A percentile compares a stretch with the other conserved stretches of the same genome.
Evolutionary conservation across 2,113 vertebrate genomes (phyloP).

Genomic region (Glaucidium brasilianum): DNA sequence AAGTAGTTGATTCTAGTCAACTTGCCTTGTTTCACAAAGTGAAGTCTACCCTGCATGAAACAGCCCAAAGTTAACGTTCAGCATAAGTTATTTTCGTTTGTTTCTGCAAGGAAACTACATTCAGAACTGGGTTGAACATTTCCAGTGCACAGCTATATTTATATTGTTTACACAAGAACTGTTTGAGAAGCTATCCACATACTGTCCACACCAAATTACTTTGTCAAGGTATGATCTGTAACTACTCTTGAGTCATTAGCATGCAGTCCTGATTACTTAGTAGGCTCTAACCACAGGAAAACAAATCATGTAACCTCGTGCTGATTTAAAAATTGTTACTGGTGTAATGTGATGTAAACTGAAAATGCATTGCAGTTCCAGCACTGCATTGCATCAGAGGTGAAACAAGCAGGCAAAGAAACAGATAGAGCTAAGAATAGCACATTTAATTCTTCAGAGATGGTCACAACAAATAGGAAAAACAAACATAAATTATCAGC

Average conservation of each 20-base stretch:
- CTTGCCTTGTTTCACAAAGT: background rate
- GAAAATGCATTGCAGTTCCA: constrained; percentile 16
- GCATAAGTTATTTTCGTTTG: constrained; percentile 44
- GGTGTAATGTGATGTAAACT: background rate
- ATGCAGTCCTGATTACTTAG: constrained; percentile 4
- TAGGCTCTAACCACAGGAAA: constrained; percentile 13
- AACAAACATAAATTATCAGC: background rate
- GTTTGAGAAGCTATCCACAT: constrained; percentile 16
- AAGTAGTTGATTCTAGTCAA: background rate
- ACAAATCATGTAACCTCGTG: background rate
- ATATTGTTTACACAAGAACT: constrained; percentile 43
- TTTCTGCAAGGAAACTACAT: constrained; percentile 14
- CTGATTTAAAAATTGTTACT: background rate
- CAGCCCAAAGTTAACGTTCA: background rate
- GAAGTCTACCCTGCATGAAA: background rate
- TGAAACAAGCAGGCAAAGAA: background rate
- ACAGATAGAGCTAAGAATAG: background rate
- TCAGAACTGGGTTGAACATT: constrained; percentile 42
- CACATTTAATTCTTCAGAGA: background rate
- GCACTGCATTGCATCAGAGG: constrained; percentile 33
- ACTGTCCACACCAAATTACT: constrained; percentile 13
- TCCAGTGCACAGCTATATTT: constrained; percentile 43
- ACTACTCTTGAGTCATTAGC: background rate
- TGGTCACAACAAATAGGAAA: background rate
- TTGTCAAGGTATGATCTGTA: background rate